A percentile compares a stretch with the other conserved stretches of the same genome.
Conservation (phyloP, 2,797 vertebrate species). For the Neostethus bicornis region DNA sequence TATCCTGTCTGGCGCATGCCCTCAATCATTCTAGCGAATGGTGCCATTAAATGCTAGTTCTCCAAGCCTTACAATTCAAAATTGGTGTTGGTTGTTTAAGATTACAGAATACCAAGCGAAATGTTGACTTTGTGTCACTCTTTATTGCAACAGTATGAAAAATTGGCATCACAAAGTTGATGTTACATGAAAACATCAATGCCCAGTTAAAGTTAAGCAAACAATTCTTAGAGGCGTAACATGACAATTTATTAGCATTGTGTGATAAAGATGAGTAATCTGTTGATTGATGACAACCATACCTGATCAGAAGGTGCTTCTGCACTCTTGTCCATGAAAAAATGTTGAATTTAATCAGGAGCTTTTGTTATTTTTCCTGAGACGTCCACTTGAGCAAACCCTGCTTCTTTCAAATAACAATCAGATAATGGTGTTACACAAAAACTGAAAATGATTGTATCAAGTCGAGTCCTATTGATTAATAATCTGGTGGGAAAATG, state of each 20-base stretch:
- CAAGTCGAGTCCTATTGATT: not conserved
- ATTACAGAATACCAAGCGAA: no score
- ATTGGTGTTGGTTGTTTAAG: not conserved
- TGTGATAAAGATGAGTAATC: not conserved
- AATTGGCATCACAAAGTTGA: no score
- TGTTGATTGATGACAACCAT: not conserved
- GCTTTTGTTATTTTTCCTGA: not conserved
- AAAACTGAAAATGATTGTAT: not conserved
- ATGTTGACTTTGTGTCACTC: no score
- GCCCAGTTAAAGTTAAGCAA: not conserved
- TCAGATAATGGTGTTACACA: not conserved
- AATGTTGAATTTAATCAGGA: conserved; percentile 1
- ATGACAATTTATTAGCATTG: not conserved
- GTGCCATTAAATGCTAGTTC: no score
- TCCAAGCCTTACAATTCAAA: no score
- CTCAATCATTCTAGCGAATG: no score
- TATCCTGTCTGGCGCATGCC: no score
- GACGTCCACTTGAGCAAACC: not conserved
- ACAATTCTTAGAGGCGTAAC: not conserved
- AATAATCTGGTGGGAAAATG: not conserved
- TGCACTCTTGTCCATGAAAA: not conserved
- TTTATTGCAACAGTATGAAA: no score
- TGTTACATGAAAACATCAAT: not conserved
- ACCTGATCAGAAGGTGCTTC: not conserved
- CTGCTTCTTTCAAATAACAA: not conserved